These are phyloP conservation scores for Nesoenas mayeri DNA, from an alignment of 2,113 vertebrate genomes.

Conservation along the genomic window DNA sequence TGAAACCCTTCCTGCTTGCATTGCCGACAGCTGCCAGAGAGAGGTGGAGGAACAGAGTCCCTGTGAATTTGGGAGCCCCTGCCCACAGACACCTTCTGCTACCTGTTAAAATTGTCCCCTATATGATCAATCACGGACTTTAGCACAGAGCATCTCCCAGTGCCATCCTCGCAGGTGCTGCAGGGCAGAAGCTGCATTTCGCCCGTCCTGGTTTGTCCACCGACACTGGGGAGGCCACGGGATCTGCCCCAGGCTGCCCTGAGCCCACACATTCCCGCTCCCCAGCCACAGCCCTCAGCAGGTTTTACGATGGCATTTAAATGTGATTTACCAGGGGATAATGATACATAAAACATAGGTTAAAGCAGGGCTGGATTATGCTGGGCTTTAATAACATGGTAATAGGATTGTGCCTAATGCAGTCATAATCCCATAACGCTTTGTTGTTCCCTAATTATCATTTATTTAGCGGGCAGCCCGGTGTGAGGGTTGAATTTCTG, in stretches of 20 bases:
- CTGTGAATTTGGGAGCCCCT: rapidly evolving
- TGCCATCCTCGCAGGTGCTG: not conserved
- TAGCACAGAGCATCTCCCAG: not conserved
- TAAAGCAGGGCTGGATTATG: slow-evolving; percentile 8
- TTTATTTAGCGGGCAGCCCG: not conserved
- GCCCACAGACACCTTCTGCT: not conserved
- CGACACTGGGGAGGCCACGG: not conserved
- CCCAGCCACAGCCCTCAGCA: not conserved
- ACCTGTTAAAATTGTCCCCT: not conserved
- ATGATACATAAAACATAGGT: slow-evolving; percentile 16
- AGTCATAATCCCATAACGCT: not conserved
- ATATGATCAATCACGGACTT: rapidly evolving
- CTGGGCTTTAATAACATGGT: slow-evolving; percentile 4
- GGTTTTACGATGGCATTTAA: not conserved
- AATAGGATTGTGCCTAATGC: slow-evolving; percentile 52
- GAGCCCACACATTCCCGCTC: not conserved
- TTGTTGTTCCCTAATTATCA: not conserved
- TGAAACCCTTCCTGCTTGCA: not conserved
- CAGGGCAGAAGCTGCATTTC: rapidly evolving
- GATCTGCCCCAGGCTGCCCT: not conserved
- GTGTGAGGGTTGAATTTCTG: not conserved
- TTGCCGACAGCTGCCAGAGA: rapidly evolving
- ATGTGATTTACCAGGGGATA: slow-evolving; percentile 28
- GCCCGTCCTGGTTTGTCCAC: rapidly evolving
- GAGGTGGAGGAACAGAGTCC: not conserved